These are phyloP conservation scores for Thyatira batis DNA, from an alignment of 2,888 invertebrate species.

Conservation along the genomic window DNA sequence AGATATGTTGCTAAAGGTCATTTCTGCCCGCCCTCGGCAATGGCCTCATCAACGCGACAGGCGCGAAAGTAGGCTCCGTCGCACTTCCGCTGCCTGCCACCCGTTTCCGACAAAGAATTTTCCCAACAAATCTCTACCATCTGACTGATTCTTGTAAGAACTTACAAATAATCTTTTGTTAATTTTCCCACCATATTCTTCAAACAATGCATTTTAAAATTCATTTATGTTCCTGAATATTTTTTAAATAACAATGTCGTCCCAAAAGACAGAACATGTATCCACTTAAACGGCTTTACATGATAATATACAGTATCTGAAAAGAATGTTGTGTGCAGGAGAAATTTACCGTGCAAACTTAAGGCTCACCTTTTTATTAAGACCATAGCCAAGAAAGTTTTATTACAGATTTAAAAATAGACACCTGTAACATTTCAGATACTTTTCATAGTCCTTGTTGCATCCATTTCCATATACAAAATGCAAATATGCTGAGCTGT, in stretches of 20 bases:
- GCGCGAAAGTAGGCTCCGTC: conserved; percentile 63
- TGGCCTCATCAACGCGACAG: conserved; percentile 56
- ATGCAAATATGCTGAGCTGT: conserved; percentile 25
- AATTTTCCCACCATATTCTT: not conserved
- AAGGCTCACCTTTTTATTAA: not conserved
- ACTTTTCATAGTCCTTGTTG: not conserved
- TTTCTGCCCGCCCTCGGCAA: conserved; percentile 29
- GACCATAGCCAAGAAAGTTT: not conserved
- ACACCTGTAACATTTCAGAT: not conserved
- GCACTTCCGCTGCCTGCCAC: conserved; percentile 60
- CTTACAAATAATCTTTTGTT: not conserved
- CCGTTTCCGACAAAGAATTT: conserved; percentile 54
- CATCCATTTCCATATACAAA: conserved; percentile 1
- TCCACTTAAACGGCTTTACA: too few species aligned
- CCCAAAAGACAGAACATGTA: too few species aligned
- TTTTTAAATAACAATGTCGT: too few species aligned
- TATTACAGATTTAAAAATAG: not conserved
- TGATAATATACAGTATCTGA: not conserved
- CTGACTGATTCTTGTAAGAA: conserved; percentile 30
- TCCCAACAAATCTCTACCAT: conserved; percentile 38
- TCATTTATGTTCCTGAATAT: too few species aligned
- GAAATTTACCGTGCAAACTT: not conserved
- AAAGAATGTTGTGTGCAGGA: not conserved
- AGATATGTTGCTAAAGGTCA: conserved; percentile 16
- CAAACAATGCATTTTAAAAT: too few species aligned